phyloP scores from a whole-genome alignment of 2,113 vertebrate species.

The Sturnus vulgaris region DNA sequence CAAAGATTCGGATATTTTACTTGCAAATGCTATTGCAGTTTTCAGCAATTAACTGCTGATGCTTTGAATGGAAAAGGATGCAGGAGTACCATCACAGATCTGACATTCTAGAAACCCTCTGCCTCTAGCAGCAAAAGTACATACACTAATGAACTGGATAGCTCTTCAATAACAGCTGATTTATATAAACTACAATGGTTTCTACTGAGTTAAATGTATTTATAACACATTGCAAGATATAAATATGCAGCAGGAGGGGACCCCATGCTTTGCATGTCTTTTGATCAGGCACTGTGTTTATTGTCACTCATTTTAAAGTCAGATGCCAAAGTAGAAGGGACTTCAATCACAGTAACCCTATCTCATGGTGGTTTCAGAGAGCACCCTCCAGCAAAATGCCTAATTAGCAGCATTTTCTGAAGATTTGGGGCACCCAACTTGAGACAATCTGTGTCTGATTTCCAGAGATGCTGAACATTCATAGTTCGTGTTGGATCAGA shows the following conservation, averaged over 20 bases:
- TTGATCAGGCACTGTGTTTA: constrained; percentile 60
- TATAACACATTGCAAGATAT: constrained; percentile 56
- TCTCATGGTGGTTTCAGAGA: constrained; percentile 46
- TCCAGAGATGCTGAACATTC: constrained; percentile 12
- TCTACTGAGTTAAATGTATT: constrained; percentile 62
- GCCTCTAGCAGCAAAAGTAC: not conserved
- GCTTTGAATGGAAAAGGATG: not conserved
- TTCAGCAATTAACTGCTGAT: not conserved
- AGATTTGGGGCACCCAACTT: constrained; percentile 43
- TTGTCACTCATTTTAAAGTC: constrained; percentile 57
- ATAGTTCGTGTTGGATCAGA: not conserved
- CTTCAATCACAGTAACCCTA: constrained; percentile 58
- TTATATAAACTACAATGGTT: constrained; percentile 50
- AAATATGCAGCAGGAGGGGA: constrained; percentile 60
- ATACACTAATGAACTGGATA: constrained; percentile 2
- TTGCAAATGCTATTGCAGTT: not conserved
- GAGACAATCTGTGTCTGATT: constrained; percentile 35
- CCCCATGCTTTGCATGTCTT: constrained; percentile 54
- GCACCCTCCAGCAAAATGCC: constrained; percentile 37
- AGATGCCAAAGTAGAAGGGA: constrained; percentile 44
- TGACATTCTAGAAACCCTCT: not conserved
- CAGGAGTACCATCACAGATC: not conserved
- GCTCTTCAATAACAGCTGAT: constrained; percentile 40
- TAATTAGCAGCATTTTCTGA: constrained; percentile 53
- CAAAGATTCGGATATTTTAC: not conserved